Evolutionary conservation across 2,797 vertebrate species (phyloP).

Genomic region (Sebastiscus tertius): DNA sequence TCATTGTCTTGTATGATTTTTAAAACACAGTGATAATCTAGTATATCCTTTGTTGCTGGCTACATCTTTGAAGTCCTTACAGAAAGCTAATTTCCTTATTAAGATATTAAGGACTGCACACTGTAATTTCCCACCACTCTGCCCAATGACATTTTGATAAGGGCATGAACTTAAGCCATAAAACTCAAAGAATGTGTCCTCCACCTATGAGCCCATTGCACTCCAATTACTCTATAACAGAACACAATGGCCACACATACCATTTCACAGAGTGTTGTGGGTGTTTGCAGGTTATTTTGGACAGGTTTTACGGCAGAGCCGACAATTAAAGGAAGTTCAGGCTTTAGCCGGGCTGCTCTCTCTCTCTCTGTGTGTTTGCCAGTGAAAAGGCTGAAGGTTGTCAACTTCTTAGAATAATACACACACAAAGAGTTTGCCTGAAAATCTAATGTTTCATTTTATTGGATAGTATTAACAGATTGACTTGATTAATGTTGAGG

Average conservation of each 20-base stretch:
- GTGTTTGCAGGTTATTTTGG: constrained; percentile 47
- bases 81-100: not conserved
- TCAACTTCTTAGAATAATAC: not conserved
- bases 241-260: constrained; percentile 47
- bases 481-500: not conserved
- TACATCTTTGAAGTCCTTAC: not conserved
- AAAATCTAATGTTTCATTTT: not conserved
- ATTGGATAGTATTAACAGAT: not conserved
- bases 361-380: not conserved
- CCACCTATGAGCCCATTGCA: constrained; percentile 5
- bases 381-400: constrained; percentile 19
- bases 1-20: not conserved
- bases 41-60: not conserved
- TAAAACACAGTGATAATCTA: not conserved
- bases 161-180: constrained; percentile 10
- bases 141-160: constrained; percentile 12
- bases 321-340: constrained; percentile 92
- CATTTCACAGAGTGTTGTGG: not conserved
- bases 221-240: constrained; percentile 3
- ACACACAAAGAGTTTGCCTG: not conserved
- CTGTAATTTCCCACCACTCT: not conserved
- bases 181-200: constrained; percentile 22
- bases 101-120: not conserved
- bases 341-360: constrained; percentile 49
- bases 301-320: constrained; percentile 42